Base-by-base conservation (phyloP, 1,140 invertebrate species). In the Solenopsis invicta region DNA sequence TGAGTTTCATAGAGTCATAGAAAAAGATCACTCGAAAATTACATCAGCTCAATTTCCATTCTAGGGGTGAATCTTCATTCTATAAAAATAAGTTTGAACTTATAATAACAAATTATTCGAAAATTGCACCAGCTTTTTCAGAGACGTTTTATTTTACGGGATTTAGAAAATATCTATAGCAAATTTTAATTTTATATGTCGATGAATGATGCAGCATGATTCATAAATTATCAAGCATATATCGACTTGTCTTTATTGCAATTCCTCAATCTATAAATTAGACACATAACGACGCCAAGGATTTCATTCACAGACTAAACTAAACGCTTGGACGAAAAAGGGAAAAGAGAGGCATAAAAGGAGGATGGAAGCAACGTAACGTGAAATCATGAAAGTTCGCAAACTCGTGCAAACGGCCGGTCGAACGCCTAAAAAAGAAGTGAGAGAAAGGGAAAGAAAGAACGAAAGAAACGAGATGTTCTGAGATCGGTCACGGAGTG, bases 241-340 rank as follows among this genome's bases (percentile, higher is more conserved):
- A 29, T 48, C 37, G 45, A 81, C 21, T 81, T 71, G 56, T 72
- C 67, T 74, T 52, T 41, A 37, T 52, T 45, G 82, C 72, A 66
- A 52, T 34, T 56, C 24, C 16, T 76, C 29, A 78, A 52, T 72
- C 24, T 66, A 18, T 80, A 74, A 86, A 88, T 92, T 82, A 74
- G 81, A 78, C 48, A 86, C 78, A 69, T 90, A 90, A 90, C 80
- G 86, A 88, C 85, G 84, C 71, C 34, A 29, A 85, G 24, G 85
- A 90, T 90, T 91, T 89, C 88, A 90, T 81, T 56, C 41, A 89
- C 85, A 87, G 84, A 88, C 86, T 85, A 85, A 85, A 88, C 69
- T 72, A 84, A 90, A 93, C 86, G 86, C 37, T 80, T 67, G 81
- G 90, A 88, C 82, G 85, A 93, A 91, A 89, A 88, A 88, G 88